Evolutionary conservation across 2,888 invertebrate species (phyloP).

Genomic region (Creontiades dilutus): DNA sequence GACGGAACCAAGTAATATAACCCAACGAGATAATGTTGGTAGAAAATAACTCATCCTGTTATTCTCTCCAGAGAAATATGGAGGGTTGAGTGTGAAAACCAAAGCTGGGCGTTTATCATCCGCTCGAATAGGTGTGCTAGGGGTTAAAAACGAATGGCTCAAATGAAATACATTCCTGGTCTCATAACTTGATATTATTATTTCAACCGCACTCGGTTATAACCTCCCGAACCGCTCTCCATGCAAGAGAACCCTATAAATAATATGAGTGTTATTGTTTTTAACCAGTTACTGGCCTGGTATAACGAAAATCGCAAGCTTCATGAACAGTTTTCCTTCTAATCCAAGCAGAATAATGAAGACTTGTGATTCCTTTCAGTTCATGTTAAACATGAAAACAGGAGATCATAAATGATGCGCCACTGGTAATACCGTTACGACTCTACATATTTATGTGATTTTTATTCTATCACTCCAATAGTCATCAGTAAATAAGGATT

Average conservation of each 20-base stretch:
- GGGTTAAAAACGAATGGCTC: conserved; percentile 17
- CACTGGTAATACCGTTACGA: no score
- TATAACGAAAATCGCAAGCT: no score
- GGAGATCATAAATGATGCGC: no score
- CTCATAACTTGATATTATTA: conserved; percentile 51
- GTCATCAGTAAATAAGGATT: no score
- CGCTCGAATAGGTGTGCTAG: conserved; percentile 14
- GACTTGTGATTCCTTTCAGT: no score
- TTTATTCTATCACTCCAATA: no score
- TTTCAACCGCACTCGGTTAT: not conserved
- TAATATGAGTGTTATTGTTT: not conserved
- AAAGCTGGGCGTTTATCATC: conserved; percentile 41
- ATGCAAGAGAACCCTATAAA: not conserved
- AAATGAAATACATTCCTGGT: conserved; percentile 29
- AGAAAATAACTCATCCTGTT: conserved; percentile 43
- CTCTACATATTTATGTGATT: no score
- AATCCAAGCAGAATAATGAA: no score
- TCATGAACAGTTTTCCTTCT: no score
- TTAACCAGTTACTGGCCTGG: no score
- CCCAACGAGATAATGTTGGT: conserved; percentile 18
- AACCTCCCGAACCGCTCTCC: not conserved
- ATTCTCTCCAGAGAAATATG: conserved; percentile 52
- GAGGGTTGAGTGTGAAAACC: conserved; percentile 40
- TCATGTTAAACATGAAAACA: no score
- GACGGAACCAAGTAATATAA: conserved; percentile 36